A percentile compares a stretch with the other conserved stretches of the same genome.
Conservation (phyloP, 2,113 vertebrate genomes). For the Otis tarda region DNA sequence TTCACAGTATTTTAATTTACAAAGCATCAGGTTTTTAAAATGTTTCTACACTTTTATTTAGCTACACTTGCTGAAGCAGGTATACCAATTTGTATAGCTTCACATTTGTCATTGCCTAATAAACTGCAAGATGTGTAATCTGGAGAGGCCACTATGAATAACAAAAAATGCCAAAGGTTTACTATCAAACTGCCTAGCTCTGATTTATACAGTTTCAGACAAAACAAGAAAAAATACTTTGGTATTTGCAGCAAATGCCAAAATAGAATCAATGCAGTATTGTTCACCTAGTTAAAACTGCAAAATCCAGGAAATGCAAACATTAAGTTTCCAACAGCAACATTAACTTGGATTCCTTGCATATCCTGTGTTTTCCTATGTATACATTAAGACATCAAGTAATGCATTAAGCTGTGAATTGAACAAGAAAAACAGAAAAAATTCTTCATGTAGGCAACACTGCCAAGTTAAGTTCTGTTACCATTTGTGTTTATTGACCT, state of each 20-base stretch:
- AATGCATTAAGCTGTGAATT: slow-evolving; percentile 38
- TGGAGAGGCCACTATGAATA: background rate
- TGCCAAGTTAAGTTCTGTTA: slow-evolving; percentile 6
- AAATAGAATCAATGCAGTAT: slow-evolving; percentile 58
- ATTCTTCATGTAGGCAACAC: background rate
- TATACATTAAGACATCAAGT: slow-evolving; percentile 36
- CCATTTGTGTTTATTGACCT: slow-evolving; percentile 25
- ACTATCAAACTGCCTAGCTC: background rate
- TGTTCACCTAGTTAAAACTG: slow-evolving; percentile 51
- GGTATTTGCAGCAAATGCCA: slow-evolving; percentile 44
- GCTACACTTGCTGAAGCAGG: background rate
- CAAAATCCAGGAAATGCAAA: slow-evolving; percentile 62
- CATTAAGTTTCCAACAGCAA: slow-evolving; percentile 64
- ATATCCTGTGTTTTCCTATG: slow-evolving; percentile 53
- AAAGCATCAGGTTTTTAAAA: background rate
- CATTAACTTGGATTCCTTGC: slow-evolving; percentile 55
- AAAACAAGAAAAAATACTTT: background rate
- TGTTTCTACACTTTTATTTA: background rate
- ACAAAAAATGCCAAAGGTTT: background rate
- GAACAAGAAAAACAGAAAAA: slow-evolving; percentile 55
- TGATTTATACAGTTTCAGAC: slow-evolving; percentile 3
- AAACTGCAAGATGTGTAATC: background rate
- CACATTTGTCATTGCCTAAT: background rate
- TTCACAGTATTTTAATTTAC: background rate
- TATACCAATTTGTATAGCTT: background rate